Conservation (phyloP, 2,797 vertebrate species). For the Sarcoramphus papa region DNA sequence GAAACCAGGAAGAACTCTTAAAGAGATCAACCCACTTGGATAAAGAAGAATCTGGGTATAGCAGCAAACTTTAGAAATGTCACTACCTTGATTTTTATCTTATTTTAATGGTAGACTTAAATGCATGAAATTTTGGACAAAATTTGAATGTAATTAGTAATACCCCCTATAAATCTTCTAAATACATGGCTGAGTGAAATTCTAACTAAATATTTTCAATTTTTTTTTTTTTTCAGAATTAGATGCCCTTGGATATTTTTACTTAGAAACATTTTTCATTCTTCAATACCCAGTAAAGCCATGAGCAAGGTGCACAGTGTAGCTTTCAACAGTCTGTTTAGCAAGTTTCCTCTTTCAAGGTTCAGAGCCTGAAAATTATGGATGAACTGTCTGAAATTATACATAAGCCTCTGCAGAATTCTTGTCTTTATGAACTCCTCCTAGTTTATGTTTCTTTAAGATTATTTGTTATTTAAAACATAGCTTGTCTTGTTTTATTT, state of each 20-base stretch:
- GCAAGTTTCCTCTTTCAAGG: neutral
- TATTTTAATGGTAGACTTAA: neutral
- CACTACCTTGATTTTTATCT: neutral
- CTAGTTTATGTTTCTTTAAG: neutral
- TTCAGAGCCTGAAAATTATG: neutral
- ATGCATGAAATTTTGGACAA: neutral
- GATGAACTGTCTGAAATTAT: neutral
- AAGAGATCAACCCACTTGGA: neutral
- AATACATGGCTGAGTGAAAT: neutral
- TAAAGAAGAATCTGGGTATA: neutral
- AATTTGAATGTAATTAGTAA: neutral
- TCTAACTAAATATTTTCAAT: neutral
- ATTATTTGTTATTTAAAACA: neutral
- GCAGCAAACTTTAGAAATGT: neutral
- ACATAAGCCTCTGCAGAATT: neutral
- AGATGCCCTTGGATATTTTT: neutral
- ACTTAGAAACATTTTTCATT: neutral
- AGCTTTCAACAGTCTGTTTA: neutral
- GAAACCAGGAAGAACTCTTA: neutral
- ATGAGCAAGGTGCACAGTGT: neutral
- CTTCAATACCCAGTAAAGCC: neutral
- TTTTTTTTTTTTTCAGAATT: neutral
- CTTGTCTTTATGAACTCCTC: neutral
- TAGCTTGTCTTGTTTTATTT: neutral
- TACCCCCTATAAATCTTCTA: neutral